These are phyloP conservation scores for Liopterus haemorrhoidalis DNA, from an alignment of 2,888 invertebrate species.

Conservation along the genomic window DNA sequence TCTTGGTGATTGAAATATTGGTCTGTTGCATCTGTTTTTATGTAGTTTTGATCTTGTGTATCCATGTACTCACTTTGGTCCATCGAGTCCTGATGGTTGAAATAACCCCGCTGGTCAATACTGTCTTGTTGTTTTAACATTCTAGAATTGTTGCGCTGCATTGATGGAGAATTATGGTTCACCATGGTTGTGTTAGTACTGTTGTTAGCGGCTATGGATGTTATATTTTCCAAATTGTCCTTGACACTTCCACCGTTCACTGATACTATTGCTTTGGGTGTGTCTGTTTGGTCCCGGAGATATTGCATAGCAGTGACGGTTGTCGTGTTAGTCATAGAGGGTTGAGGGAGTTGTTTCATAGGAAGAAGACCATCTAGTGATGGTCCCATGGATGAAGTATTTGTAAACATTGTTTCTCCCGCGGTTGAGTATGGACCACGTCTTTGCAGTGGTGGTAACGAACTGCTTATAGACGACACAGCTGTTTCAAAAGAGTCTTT, in stretches of 20 bases:
- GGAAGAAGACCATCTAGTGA: constrained; percentile 26
- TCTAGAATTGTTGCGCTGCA: constrained; percentile 33
- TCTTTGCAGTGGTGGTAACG: constrained; percentile 42
- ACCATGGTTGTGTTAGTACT: constrained; percentile 27
- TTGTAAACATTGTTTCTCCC: constrained; percentile 37
- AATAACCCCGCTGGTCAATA: constrained; percentile 36
- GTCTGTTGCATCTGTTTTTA: constrained; percentile 23
- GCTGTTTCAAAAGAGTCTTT: constrained; percentile 54
- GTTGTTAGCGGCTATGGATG: constrained; percentile 19
- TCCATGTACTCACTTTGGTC: constrained; percentile 37
- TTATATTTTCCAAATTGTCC: constrained; percentile 27
- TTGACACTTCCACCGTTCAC: constrained; percentile 26
- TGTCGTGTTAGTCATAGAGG: constrained; percentile 25
- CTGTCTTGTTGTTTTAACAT: constrained; percentile 24
- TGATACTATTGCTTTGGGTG: constrained; percentile 39
- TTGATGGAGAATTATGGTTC: constrained; percentile 36
- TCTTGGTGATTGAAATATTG: constrained; percentile 42
- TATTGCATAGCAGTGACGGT: constrained; percentile 38
- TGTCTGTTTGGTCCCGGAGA: constrained; percentile 39
- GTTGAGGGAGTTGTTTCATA: constrained; percentile 27
- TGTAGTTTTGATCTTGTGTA: too few species aligned
- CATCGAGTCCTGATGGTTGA: constrained; percentile 49
- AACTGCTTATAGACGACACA: constrained; percentile 46
- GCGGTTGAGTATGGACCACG: constrained; percentile 39
- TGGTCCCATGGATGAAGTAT: constrained; percentile 25